Conservation (phyloP, 2,113 vertebrate genomes). For the human (Homo sapiens) region GRCh38 chr15:71463001-71463500, state of each 20-base stretch:
- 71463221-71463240: neutral
- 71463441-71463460: slow-evolving; percentile 76
- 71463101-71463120: slow-evolving; percentile 53
- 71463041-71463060: neutral
- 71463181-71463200: slow-evolving; percentile 36
- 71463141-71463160: neutral
- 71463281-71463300: slow-evolving; percentile 12
- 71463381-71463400: slow-evolving; percentile 37
- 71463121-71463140: slow-evolving; percentile 35
- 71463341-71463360: neutral
- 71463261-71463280: neutral
- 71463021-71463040: slow-evolving; percentile 35
- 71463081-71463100: neutral
- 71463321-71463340: neutral
- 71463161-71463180: slow-evolving; percentile 30
- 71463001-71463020: slow-evolving; percentile 44
- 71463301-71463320: neutral
- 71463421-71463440: slow-evolving; percentile 68
- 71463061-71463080: neutral
- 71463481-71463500: slow-evolving; percentile 68
- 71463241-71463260: neutral
- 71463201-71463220: slow-evolving; percentile 47
- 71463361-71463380: neutral
- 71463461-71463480: slow-evolving; percentile 79
- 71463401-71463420: slow-evolving; percentile 60